phyloP scores from a whole-genome alignment of 2,888 invertebrate species.

The Geophilus truncorum region DNA sequence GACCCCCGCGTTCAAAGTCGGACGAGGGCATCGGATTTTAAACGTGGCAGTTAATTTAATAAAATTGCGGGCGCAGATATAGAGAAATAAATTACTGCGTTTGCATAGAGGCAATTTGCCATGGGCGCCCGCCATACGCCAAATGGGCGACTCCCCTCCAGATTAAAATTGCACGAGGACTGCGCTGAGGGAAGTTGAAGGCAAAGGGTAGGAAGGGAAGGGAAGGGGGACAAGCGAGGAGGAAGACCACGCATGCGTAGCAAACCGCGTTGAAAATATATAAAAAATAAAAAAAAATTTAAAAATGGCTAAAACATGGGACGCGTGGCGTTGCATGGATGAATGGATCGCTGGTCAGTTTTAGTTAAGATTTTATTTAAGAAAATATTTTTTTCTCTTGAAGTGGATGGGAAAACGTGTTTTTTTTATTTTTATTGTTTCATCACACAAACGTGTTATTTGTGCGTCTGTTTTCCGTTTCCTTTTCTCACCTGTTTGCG shows the following conservation, averaged over 20 bases:
- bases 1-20: slow-evolving; percentile 25
- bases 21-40: slow-evolving; percentile 30
- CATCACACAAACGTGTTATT: too few relatives aligned
- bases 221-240: slow-evolving; percentile 23
- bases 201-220: not conserved
- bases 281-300: not conserved
- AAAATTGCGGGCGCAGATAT: slow-evolving; percentile 37
- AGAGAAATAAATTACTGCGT: slow-evolving; percentile 38
- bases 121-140: slow-evolving; percentile 4
- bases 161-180: slow-evolving; percentile 30
- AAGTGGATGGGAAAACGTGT: not conserved
- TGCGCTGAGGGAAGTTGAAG: slow-evolving; percentile 30
- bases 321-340: slow-evolving; percentile 15
- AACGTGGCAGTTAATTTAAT: slow-evolving; percentile 38
- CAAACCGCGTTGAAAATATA: not conserved
- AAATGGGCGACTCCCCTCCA: slow-evolving; percentile 22
- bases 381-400: too few relatives aligned
- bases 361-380: not conserved
- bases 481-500: not conserved
- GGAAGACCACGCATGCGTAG: slow-evolving; percentile 25
- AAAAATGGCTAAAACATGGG: not conserved
- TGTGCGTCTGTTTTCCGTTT: not conserved
- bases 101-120: slow-evolving; percentile 35
- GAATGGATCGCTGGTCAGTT: not conserved
- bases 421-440: not conserved